A percentile compares a stretch with the other conserved stretches of the same genome.
Evolutionary conservation across 2,113 vertebrate species (phyloP).

Genomic region (Phalacrocorax pelagicus): DNA sequence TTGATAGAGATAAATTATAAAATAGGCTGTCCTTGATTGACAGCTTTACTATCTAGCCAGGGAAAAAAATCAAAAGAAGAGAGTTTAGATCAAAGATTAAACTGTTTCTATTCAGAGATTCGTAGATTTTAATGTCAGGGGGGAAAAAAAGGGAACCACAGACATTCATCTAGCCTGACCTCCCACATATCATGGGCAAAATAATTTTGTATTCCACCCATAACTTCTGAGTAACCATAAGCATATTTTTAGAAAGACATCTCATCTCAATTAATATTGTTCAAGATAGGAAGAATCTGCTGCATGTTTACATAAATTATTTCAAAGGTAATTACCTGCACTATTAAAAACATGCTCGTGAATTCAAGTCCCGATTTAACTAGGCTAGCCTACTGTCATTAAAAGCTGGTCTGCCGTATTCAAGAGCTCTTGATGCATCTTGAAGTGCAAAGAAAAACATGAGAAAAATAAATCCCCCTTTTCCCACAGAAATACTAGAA

Average conservation of each 20-base stretch:
- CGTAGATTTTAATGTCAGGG: background rate
- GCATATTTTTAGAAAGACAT: background rate
- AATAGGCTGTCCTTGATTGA: background rate
- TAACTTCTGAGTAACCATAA: background rate
- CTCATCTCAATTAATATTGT: background rate
- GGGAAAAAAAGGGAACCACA: background rate
- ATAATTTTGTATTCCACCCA: background rate
- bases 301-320: background rate
- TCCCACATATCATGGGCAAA: background rate
- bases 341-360: background rate
- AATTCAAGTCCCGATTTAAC: slow-evolving; percentile 6
- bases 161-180: background rate
- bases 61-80: background rate
- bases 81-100: background rate
- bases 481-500: background rate
- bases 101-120: background rate
- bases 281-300: background rate
- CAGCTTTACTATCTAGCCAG: background rate
- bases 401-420: background rate
- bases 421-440: background rate
- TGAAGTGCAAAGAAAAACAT: background rate
- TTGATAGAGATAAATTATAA: slow-evolving; percentile 10
- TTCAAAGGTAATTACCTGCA: background rate
- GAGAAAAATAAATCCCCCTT: background rate
- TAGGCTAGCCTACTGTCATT: background rate